These are phyloP conservation scores for Parapsyche elsis DNA, from an alignment of 1,140 invertebrate species.

Conservation along the genomic window DNA sequence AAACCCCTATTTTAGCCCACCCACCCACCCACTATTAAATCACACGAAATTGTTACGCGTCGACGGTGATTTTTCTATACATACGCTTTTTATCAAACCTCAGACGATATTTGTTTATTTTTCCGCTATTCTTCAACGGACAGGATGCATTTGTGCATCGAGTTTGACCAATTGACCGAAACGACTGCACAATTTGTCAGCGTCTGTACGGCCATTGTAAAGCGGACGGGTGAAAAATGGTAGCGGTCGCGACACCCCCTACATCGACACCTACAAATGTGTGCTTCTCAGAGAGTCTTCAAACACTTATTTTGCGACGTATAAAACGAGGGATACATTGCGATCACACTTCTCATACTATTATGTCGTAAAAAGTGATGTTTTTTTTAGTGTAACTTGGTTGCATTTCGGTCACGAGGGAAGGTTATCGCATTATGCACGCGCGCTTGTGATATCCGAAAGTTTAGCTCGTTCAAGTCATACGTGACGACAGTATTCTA, in stretches of 20 bases:
- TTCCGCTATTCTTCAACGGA: neutral
- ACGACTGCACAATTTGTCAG: constrained; percentile 48
- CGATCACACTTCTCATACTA: neutral
- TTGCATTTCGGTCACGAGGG: constrained; percentile 1
- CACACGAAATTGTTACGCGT: constrained; percentile 19
- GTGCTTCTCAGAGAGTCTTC: neutral
- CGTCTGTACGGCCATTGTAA: constrained; percentile 49
- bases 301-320: neutral
- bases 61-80: neutral
- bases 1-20: neutral
- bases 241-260: neutral
- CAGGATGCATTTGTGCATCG: neutral
- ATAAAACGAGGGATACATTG: neutral
- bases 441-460: neutral
- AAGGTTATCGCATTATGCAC: neutral
- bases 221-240: constrained; percentile 50
- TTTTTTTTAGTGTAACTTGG: neutral
- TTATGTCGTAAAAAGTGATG: too few species aligned
- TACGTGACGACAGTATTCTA: constrained; percentile 51
- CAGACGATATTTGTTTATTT: neutral
- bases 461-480: constrained; percentile 46
- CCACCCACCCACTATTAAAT: neutral
- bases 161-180: constrained; percentile 52
- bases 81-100: neutral
- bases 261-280: constrained; percentile 10